Conservation (phyloP, 2,113 vertebrate genomes). For the Rynchops niger region DNA sequence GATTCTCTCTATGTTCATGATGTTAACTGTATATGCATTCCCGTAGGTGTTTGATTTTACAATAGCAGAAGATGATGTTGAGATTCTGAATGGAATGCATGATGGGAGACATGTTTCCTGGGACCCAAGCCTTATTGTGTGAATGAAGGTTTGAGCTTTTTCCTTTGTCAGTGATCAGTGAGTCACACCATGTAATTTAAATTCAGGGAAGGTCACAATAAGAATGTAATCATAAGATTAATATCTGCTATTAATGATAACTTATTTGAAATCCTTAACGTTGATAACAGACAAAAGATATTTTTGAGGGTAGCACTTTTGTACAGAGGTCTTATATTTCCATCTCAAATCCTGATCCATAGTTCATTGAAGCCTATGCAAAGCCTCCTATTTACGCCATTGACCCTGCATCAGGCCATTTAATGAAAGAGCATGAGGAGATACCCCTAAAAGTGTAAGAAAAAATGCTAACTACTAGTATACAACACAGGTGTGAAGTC, state of each 20-base stretch:
- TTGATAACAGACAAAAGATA: neutral
- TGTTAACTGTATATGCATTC: constrained; percentile 17
- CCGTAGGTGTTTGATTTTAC: constrained; percentile 79
- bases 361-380: neutral
- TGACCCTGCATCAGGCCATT: neutral
- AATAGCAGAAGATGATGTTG: constrained; percentile 76
- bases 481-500: neutral
- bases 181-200: neutral
- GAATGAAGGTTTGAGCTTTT: constrained; percentile 61
- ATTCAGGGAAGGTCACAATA: neutral
- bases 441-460: neutral
- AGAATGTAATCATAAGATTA: neutral
- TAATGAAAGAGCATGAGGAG: neutral
- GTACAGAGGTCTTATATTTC: neutral
- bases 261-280: neutral
- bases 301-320: neutral
- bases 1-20: neutral
- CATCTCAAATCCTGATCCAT: neutral
- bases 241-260: neutral
- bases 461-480: neutral
- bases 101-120: constrained; percentile 83
- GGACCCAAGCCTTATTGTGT: constrained; percentile 78
- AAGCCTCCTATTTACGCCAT: neutral
- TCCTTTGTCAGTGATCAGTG: neutral
- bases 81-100: constrained; percentile 75